Conservation (phyloP, 1,140 invertebrate genomes). For the Wiebesia pumilae region DNA sequence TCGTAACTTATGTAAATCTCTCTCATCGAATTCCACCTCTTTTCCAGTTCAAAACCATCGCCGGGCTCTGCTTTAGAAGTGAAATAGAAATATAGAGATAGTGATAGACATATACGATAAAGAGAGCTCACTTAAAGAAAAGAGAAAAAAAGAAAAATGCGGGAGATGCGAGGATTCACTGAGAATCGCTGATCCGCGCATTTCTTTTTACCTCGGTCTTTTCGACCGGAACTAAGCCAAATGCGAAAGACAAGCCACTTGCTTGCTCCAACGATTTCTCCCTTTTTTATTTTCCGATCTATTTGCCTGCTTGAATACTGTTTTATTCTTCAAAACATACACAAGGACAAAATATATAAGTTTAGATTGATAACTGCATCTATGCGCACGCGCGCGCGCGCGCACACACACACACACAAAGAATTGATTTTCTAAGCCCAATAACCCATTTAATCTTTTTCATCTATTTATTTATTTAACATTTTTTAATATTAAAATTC, state of each 20-base stretch:
- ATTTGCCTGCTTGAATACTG: background rate
- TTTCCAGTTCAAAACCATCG: background rate
- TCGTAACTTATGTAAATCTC: conserved; percentile 43
- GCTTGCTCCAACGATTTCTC: conserved; percentile 26
- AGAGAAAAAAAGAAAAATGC: background rate
- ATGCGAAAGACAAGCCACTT: conserved; percentile 21
- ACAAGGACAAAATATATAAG: background rate
- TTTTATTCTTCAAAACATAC: background rate
- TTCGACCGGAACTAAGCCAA: conserved; percentile 32
- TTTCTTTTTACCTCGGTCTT: conserved; percentile 16
- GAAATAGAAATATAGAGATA: background rate
- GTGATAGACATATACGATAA: background rate
- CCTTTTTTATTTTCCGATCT: background rate
- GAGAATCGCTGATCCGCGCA: conserved; percentile 20
- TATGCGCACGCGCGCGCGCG: too few relatives aligned
- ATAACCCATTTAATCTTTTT: too few relatives aligned
- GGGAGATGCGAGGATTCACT: background rate
- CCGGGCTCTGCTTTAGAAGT: background rate
- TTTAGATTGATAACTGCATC: too few relatives aligned
- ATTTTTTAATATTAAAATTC: background rate
- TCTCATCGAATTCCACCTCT: background rate
- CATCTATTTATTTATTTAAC: too few relatives aligned
- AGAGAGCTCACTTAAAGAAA: conserved; percentile 14
- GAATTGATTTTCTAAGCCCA: too few relatives aligned
- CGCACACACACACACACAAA: too few relatives aligned